phyloP scores from a whole-genome alignment of 1,140 invertebrate genomes.

The Eumaeus atala region DNA sequence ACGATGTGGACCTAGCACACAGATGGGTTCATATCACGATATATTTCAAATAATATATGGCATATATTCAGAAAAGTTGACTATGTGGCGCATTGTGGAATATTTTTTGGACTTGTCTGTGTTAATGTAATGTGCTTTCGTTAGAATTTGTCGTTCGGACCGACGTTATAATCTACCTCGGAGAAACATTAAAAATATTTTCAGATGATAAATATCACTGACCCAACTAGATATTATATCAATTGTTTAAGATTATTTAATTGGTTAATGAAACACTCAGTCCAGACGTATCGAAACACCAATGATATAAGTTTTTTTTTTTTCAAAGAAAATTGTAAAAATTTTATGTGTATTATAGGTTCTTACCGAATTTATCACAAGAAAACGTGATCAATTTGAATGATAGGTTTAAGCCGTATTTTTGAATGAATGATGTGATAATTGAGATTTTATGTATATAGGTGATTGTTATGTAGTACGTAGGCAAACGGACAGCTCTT shows the following conservation, averaged over 20 bases:
- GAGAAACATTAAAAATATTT: background rate
- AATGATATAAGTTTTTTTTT: background rate
- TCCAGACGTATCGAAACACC: too few relatives aligned
- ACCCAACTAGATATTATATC: too few relatives aligned
- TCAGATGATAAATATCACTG: background rate
- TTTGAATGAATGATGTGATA: constrained; percentile 72
- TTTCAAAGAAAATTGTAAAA: background rate
- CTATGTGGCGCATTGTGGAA: too few relatives aligned
- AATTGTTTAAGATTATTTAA: too few relatives aligned
- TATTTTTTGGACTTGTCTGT: too few relatives aligned
- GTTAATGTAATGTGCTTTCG: constrained; percentile 4
- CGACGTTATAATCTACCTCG: background rate
- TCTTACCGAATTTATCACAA: constrained; percentile 25
- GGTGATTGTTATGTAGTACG: constrained; percentile 67
- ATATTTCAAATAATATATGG: too few relatives aligned
- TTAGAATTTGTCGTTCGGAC: constrained; percentile 1
- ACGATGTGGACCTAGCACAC: too few relatives aligned
- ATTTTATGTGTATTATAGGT: constrained; percentile 11
- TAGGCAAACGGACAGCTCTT: constrained; percentile 36
- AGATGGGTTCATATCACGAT: too few relatives aligned
- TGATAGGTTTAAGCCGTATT: constrained; percentile 47
- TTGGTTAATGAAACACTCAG: too few relatives aligned
- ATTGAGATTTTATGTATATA: constrained; percentile 63
- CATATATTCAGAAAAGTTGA: too few relatives aligned
- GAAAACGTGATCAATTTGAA: constrained; percentile 22